A percentile compares a stretch with the other conserved stretches of the same genome.
phyloP scores from a whole-genome alignment of 92 coral and sea anemone species.

The Palythoa grandiflora region DNA sequence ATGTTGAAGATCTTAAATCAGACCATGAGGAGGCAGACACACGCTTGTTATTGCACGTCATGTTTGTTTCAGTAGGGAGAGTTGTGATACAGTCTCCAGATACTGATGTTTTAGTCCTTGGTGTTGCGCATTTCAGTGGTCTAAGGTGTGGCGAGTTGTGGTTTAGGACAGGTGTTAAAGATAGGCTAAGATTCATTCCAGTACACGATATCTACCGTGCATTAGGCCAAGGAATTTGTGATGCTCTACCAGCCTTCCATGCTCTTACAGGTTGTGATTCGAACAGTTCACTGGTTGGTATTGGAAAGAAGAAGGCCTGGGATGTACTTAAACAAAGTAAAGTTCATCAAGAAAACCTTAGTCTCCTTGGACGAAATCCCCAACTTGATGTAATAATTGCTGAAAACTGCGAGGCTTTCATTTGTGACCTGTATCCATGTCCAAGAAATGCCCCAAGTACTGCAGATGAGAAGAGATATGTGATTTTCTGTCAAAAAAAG shows the following conservation, averaged over 20 bases:
- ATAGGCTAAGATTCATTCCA: too few species aligned
- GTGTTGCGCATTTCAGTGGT: background rate
- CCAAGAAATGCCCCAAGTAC: background rate
- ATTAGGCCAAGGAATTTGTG: too few species aligned
- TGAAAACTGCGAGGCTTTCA: background rate
- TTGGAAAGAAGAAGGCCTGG: too few species aligned
- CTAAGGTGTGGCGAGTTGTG: too few species aligned
- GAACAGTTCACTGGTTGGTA: too few species aligned
- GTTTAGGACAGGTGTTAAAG: too few species aligned
- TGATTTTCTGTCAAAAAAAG: too few species aligned
- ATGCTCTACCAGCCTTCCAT: too few species aligned
- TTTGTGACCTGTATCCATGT: background rate
- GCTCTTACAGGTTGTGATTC: background rate
- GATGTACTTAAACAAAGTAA: too few species aligned
- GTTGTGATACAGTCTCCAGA: background rate
- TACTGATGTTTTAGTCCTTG: background rate
- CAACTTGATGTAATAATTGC: background rate
- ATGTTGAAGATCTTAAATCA: constrained; percentile 29
- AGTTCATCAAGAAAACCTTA: too few species aligned
- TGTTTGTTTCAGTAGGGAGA: background rate
- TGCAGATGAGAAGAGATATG: background rate
- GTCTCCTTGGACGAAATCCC: too few species aligned
- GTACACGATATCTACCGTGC: too few species aligned
- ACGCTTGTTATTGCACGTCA: background rate
- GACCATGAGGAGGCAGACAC: constrained; percentile 45